These are phyloP conservation scores for Augochlorella aurata DNA, from an alignment of 2,888 invertebrate genomes.

Conservation along the genomic window DNA sequence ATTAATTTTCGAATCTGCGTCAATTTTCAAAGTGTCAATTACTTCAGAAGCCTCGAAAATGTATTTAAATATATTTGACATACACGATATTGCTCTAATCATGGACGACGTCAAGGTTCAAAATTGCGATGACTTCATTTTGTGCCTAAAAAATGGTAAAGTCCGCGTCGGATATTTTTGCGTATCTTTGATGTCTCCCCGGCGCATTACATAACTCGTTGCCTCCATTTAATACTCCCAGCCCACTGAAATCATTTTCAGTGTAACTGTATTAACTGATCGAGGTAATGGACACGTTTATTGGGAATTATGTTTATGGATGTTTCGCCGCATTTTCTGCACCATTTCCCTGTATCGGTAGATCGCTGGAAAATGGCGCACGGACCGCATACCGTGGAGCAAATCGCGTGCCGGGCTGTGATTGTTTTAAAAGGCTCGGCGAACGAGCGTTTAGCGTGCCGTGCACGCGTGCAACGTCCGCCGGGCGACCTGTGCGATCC, in stretches of 20 bases:
- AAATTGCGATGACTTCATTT: too few relatives aligned
- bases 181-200: neutral
- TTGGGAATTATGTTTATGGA: constrained; percentile 18
- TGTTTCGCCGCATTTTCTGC: constrained; percentile 6
- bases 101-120: too few relatives aligned
- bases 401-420: constrained; percentile 52
- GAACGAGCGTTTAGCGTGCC: constrained; percentile 38
- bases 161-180: too few relatives aligned
- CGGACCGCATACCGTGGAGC: neutral
- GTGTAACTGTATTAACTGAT: neutral
- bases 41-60: too few relatives aligned
- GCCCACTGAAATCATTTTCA: neutral
- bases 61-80: too few relatives aligned
- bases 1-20: too few relatives aligned
- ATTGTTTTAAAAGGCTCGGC: constrained; percentile 52
- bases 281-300: neutral
- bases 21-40: too few relatives aligned
- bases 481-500: constrained; percentile 33
- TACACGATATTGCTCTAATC: too few relatives aligned
- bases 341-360: neutral
- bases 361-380: constrained; percentile 21
- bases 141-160: too few relatives aligned
- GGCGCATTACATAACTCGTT: neutral
- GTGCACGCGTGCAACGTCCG: constrained; percentile 37
- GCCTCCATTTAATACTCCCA: neutral